Evolutionary conservation across 2,888 invertebrate species (phyloP).

Genomic region (Cecidostiba fungosa): DNA sequence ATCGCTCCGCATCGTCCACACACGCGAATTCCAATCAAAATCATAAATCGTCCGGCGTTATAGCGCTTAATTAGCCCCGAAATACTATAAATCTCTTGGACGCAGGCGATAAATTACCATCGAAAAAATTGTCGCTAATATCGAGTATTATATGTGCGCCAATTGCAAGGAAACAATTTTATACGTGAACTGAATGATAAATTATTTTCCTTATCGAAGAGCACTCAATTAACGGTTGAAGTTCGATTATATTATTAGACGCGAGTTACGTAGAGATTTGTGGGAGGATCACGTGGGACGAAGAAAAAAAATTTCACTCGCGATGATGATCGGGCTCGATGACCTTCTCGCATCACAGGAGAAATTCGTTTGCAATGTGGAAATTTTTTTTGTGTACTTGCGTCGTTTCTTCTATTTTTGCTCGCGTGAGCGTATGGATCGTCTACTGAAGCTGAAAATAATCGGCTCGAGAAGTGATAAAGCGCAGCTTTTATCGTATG

Average conservation of each 20-base stretch:
- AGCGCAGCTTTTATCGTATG: slow-evolving; percentile 7
- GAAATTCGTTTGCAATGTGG: too few relatives aligned
- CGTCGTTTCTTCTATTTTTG: not conserved
- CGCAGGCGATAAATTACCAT: slow-evolving; percentile 30
- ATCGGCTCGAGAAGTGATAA: not conserved
- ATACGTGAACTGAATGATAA: not conserved
- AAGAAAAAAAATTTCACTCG: slow-evolving; percentile 46
- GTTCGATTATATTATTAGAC: slow-evolving; percentile 23
- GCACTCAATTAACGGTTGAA: slow-evolving; percentile 17
- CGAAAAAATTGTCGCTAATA: not conserved
- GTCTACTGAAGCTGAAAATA: not conserved
- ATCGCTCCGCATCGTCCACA: not conserved
- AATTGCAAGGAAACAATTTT: not conserved
- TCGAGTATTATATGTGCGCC: not conserved
- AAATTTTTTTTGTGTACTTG: not conserved
- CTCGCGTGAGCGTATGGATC: too few relatives aligned
- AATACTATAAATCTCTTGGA: slow-evolving; percentile 42
- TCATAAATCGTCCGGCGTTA: slow-evolving; percentile 44
- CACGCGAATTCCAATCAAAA: slow-evolving; percentile 34
- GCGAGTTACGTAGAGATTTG: not conserved
- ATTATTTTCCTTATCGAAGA: not conserved
- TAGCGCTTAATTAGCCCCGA: slow-evolving; percentile 33
- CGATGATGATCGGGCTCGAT: slow-evolving; percentile 20
- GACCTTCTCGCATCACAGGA: slow-evolving; percentile 22
- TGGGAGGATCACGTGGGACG: not conserved